These are phyloP conservation scores for Polyodon spathula DNA, from an alignment of 2,113 vertebrate species.

Conservation along the genomic window DNA sequence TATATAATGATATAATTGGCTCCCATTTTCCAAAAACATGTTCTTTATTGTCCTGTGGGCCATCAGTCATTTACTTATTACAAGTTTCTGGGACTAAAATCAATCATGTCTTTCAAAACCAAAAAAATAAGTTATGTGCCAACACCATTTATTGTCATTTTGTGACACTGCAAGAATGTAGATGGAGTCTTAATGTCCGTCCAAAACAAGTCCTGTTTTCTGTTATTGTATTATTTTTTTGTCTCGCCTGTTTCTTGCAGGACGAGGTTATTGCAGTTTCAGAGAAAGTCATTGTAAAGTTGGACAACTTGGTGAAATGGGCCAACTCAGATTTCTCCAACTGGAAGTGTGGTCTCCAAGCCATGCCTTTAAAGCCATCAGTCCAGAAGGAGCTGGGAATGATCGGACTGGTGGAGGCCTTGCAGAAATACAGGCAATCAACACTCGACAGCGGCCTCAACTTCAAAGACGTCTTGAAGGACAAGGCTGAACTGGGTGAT, in stretches of 20 bases:
- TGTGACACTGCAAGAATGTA: too few relatives aligned
- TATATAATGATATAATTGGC: background rate
- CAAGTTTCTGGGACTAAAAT: background rate
- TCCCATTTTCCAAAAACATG: background rate
- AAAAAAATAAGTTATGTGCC: too few relatives aligned
- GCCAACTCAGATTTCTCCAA: conserved; percentile 76
- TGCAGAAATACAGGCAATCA: conserved; percentile 75
- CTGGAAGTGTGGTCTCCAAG: conserved; percentile 76
- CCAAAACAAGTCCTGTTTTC: too few relatives aligned
- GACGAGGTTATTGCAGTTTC: conserved; percentile 92
- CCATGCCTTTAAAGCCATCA: conserved; percentile 56
- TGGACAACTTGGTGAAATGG: conserved; percentile 88
- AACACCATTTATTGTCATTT: too few relatives aligned
- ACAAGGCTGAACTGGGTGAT: conserved; percentile 82
- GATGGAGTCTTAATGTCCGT: too few relatives aligned
- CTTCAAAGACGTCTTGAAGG: conserved; percentile 90
- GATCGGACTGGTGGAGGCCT: conserved; percentile 75
- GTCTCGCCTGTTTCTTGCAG: conserved; percentile 45
- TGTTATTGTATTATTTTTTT: too few relatives aligned
- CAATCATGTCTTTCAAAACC: too few relatives aligned
- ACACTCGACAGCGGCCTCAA: conserved; percentile 83
- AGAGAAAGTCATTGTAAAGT: conserved; percentile 86
- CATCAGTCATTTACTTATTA: background rate
- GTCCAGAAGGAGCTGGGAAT: conserved; percentile 62
- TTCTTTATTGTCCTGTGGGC: background rate